Base-by-base conservation (phyloP, 2,797 vertebrate genomes). In the Poecilia gillii region DNA sequence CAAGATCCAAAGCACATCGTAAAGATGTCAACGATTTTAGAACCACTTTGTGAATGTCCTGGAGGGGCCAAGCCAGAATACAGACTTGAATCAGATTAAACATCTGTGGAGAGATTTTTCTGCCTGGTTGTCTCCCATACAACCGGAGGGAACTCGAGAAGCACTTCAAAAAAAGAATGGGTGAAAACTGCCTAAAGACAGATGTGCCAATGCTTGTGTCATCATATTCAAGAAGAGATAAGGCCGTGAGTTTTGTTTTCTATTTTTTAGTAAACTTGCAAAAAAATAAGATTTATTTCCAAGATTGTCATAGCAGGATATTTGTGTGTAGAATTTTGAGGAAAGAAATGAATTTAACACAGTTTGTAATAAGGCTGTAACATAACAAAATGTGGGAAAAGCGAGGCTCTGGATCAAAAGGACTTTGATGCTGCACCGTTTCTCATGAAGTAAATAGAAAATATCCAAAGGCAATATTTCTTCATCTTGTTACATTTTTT, bases 381-480 rank as follows among this genome's bases (percentile, higher is more conserved):
- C 25, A 3, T 53, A 53, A 47, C 46, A 47, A 53, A 53, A 53
- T 55, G 25, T 55, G 11, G 53, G 12, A 28, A 57, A 57, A n/a
- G 25, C 1, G 0, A 55, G 25, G 53, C 25, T 25, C 25, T 55
- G 53, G 51, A 53, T 53, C 51, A 53, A 53, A 64, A 64, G 62
- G 62, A 64, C 31, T 12, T 64, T 64, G 62, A 36, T 36, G 16
- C 33, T 18, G 62, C 16, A 36, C 6, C 33, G 20, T 36, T 64
- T 33, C 62, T 64, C 16, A 36, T 20, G 18, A 64, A 20, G 14
- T 31, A 64, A 64, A 64, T 9, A 62, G 16, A 64, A 20, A 64
- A 64, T 64, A 36, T 64, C 33, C 62, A 36, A 36, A 64, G 62
- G 62, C 62, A 64, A 64, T 64, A 64, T 64, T 64, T 64, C 28